A percentile compares a stretch with the other conserved stretches of the same genome.
Evolutionary conservation across 2,888 invertebrate species (phyloP).

Genomic region (Seira ritae): DNA sequence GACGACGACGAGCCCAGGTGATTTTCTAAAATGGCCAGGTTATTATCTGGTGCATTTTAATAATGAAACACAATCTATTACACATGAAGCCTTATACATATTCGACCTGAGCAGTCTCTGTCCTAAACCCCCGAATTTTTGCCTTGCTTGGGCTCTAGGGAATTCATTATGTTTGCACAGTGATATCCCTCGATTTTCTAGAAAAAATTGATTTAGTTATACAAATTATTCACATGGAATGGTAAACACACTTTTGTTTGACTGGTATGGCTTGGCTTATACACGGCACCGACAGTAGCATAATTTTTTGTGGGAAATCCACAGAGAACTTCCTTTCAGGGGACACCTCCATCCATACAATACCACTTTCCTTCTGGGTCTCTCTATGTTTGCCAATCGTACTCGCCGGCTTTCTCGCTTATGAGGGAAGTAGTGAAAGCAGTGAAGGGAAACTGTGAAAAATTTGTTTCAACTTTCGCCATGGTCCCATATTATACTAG

Average conservation of each 20-base stretch:
- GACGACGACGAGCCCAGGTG: neutral
- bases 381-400: no score
- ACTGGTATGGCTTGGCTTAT: no score
- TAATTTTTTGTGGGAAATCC: no score
- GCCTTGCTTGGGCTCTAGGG: neutral
- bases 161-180: neutral
- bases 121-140: neutral
- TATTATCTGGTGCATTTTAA: slow-evolving; percentile 6
- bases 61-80: neutral
- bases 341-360: no score
- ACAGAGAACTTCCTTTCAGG: no score
- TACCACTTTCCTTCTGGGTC: no score
- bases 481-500: no score
- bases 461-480: no score
- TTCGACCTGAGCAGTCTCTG: neutral
- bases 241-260: neutral
- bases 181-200: neutral
- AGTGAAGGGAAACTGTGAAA: no score
- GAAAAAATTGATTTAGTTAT: slow-evolving; percentile 5
- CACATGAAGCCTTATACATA: neutral
- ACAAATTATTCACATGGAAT: neutral
- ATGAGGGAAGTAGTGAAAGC: no score
- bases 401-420: no score
- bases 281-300: no score
- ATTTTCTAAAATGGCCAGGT: neutral